Percentiles rank a stretch among this genome's conserved stretches.
Evolutionary conservation across 1,140 invertebrate species (phyloP).

Genomic region (Cotesia chilonis): DNA sequence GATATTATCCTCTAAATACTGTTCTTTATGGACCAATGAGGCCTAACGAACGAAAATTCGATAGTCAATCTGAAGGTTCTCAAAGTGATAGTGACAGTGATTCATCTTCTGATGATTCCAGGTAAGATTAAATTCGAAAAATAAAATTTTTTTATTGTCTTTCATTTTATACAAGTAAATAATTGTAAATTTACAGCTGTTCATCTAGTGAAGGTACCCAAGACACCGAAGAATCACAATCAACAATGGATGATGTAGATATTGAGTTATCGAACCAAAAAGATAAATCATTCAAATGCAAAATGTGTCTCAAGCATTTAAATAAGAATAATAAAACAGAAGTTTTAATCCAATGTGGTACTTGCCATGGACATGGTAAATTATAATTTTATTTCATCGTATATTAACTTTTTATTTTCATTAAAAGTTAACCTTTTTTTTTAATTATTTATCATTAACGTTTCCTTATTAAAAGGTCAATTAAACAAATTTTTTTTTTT

Average conservation of each 20-base stretch:
- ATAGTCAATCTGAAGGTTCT: conserved; percentile 68
- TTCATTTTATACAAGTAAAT: conserved; percentile 6
- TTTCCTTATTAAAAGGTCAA: not conserved
- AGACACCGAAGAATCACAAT: conserved; percentile 65
- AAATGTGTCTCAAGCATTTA: conserved; percentile 61
- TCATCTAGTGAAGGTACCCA: conserved; percentile 65
- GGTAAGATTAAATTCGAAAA: conserved; percentile 52
- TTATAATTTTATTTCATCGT: conserved; percentile 31
- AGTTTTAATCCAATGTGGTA: conserved; percentile 75
- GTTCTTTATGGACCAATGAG: conserved; percentile 80
- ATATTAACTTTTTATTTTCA: too few relatives aligned
- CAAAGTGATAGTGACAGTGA: conserved; percentile 69
- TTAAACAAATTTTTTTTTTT: not conserved
- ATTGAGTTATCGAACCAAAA: conserved; percentile 55
- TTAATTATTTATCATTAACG: not conserved
- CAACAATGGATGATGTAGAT: conserved; percentile 63
- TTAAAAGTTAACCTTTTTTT: not conserved
- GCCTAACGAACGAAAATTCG: conserved; percentile 65
- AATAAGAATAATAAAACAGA: conserved; percentile 64
- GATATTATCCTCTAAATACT: conserved; percentile 92
- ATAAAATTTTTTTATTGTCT: not conserved
- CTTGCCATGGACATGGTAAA: conserved; percentile 77
- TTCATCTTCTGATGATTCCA: conserved; percentile 70
- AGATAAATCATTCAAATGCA: conserved; percentile 58
- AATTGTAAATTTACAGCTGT: conserved; percentile 46